Evolutionary conservation across 1,140 invertebrate species (phyloP).

Genomic region (Zeugodacus cucurbitae): DNA sequence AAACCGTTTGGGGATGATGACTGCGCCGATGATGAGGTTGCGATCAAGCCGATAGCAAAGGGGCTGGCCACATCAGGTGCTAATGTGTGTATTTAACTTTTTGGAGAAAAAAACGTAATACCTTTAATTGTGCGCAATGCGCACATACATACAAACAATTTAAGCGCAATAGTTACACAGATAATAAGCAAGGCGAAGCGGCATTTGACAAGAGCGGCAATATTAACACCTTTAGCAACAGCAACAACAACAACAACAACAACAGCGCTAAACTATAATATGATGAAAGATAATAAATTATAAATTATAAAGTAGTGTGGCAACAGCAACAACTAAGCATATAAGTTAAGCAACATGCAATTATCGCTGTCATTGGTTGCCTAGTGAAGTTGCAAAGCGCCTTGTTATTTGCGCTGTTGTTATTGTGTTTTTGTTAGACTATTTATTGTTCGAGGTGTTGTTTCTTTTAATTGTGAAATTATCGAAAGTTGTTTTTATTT

Average conservation of each 20-base stretch:
- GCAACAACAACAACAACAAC: background rate
- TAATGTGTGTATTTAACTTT: conserved; percentile 21
- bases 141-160: background rate
- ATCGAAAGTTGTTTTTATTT: background rate
- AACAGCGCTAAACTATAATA: background rate
- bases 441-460: background rate
- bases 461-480: background rate
- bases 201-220: background rate
- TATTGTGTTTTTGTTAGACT: no score
- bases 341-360: background rate
- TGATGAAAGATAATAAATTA: background rate
- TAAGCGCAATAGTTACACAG: background rate
- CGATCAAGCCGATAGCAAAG: background rate
- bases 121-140: background rate
- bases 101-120: background rate
- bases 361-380: background rate
- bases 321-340: background rate
- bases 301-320: background rate
- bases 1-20: conserved; percentile 27
- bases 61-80: conserved; percentile 17
- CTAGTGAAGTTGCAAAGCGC: background rate
- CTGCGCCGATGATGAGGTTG: background rate
- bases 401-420: background rate
- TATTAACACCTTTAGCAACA: conserved; percentile 15
- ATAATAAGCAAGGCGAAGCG: conserved; percentile 4